Evolutionary conservation across 1,140 invertebrate species (phyloP), one percentile per base, ranked within the genome.

Genomic region (Myzus persicae): DNA sequence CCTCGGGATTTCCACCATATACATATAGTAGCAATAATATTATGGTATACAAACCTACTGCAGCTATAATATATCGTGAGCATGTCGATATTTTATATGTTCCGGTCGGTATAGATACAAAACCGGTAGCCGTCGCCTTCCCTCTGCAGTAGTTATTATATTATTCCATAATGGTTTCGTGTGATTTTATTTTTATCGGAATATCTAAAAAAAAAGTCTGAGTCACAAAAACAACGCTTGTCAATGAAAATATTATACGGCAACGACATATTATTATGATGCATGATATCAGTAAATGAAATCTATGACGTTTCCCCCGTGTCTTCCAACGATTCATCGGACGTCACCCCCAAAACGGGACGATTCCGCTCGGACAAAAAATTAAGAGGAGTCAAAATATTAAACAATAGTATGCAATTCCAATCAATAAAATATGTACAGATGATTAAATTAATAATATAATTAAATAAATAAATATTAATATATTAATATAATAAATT

Each of bases 41-140:
- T 36, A 36, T 76, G 59, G 59, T n/a, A 76, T 76, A 76, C 36
- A 76, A 76, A 76, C n/a, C 31, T n/a, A 40, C n/a, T 48, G 46
- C 48, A 24, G 20, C 48, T 26, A n/a, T n/a, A n/a, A n/a, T n/a
- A n/a, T n/a, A 84, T 84, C 40, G 40, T 42, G 40, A 0, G 82
- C 38, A 40, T 26, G 82, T 84, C 76, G 36, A 82, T 82, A 82
- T 82, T 82, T 38, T 38, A 82, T 82, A 22, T 82, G 36, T 38
- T 38, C 18, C 7, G n/a, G 20, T 81, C 76, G n/a, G 76, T 82
- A 76, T 24, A 82, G 36, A 38, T 22, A n/a, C 26, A n/a, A 87
- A 87, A 87, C 85, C 85, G 85, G 85, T 87, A 87, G 85, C 85
- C 18, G 18, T 44, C 84, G 31, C 18, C 84, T 42, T 85, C 38